Base-by-base conservation (phyloP, 2,797 vertebrate species). In the Gymnocypris eckloni region DNA sequence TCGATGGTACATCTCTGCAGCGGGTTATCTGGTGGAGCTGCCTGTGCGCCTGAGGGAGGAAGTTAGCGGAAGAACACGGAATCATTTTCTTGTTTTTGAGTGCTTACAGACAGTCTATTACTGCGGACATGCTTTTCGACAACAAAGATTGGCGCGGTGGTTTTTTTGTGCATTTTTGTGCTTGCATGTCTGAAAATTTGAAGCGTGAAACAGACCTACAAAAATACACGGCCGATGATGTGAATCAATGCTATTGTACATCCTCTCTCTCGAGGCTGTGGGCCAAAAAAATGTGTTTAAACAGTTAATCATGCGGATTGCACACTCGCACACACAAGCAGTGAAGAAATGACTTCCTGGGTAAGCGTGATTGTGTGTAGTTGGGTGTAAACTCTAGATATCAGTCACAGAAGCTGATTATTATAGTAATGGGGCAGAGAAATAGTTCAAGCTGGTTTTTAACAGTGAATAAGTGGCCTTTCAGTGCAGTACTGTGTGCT, bases 21-120 rank as follows among this genome's bases (percentile, higher is more conserved):
- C 77, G 67, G 78, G 52, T 88, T 76, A 79, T 77, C 80, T 87
- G 84, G 75, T 87, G 80, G 71, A 82, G 79, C 85, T 84, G 84
- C 81, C 78, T 87, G 79, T 86, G 82, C 15, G 84, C 84, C 73
- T 79, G 67, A 88, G 82, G 87, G 79, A 86, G 80, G 85, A 86
- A 82, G 79, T 81, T 77, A 88, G 75, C 75, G 45, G 48, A 87
- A 83, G 80, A 86, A 89, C 80, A 82, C 75, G 59, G 90, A 92
- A 93, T 90, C 10, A 89, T 88, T 87, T 87, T 79, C 84, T 88
- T 77, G 87, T 76, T 87, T 90, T 86, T 92, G 91, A 93, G 77
- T 87, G 89, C 81, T 91, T 90, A 88, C 87, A 91, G 92, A 92
- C 89, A 83, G 88, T 93, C 92, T 90, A 92, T 93, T 92, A 91